These are phyloP conservation scores for Xenopus borealis DNA, from an alignment of 2,113 vertebrate species.

Conservation along the genomic window DNA sequence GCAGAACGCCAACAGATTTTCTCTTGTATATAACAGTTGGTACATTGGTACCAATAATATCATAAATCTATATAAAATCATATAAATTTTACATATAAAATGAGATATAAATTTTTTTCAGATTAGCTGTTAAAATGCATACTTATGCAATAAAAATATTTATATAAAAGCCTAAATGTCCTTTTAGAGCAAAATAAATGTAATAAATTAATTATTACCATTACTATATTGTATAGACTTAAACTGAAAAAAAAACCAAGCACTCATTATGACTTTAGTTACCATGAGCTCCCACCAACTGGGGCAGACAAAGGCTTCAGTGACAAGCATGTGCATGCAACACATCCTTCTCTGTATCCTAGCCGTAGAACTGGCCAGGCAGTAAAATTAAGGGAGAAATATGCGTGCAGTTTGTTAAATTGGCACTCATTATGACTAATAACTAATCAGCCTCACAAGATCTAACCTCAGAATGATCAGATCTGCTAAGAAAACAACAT, in stretches of 20 bases:
- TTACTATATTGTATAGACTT: slow-evolving; percentile 50
- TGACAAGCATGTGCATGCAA: slow-evolving; percentile 51
- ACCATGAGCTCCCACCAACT: slow-evolving; percentile 52
- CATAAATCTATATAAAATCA: too few relatives aligned
- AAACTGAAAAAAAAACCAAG: slow-evolving; percentile 53
- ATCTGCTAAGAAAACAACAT: slow-evolving; percentile 84
- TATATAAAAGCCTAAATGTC: too few relatives aligned
- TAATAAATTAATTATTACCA: slow-evolving; percentile 55
- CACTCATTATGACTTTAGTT: slow-evolving; percentile 57
- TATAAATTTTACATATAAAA: too few relatives aligned
- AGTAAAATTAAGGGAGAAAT: slow-evolving; percentile 61
- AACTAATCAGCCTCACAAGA: slow-evolving; percentile 67
- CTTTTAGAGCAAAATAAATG: slow-evolving; percentile 19
- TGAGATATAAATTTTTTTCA: too few relatives aligned
- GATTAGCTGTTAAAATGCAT: too few relatives aligned
- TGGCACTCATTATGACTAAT: slow-evolving; percentile 69
- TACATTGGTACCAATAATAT: too few relatives aligned
- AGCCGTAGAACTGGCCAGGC: slow-evolving; percentile 46
- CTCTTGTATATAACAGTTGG: too few relatives aligned
- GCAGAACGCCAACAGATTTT: too few relatives aligned
- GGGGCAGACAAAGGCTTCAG: slow-evolving; percentile 53
- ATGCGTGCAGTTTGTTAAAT: slow-evolving; percentile 49
- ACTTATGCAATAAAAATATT: too few relatives aligned
- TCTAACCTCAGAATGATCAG: slow-evolving; percentile 71
- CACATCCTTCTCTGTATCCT: slow-evolving; percentile 48